These are phyloP conservation scores for Petrophora chlorosata DNA, from an alignment of 2,888 invertebrate genomes.

Conservation along the genomic window DNA sequence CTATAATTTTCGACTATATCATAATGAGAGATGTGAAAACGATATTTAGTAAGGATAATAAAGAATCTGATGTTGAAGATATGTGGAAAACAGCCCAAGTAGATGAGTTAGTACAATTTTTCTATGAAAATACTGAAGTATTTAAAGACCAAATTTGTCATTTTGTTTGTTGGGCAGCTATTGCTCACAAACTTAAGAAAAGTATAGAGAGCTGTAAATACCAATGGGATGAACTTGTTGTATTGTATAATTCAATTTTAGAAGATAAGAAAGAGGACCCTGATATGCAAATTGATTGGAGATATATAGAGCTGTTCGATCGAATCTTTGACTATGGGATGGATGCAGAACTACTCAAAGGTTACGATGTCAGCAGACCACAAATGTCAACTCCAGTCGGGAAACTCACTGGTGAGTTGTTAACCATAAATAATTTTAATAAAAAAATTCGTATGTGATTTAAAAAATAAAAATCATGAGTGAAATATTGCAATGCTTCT, in stretches of 20 bases:
- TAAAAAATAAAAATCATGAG: background rate
- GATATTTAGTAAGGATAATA: slow-evolving; percentile 41
- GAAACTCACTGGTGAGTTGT: slow-evolving; percentile 56
- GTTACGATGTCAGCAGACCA: slow-evolving; percentile 47
- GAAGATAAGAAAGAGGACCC: slow-evolving; percentile 72
- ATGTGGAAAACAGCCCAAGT: slow-evolving; percentile 52
- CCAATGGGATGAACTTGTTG: slow-evolving; percentile 64
- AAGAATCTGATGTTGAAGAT: slow-evolving; percentile 28
- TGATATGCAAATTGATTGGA: slow-evolving; percentile 73
- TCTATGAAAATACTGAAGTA: slow-evolving; percentile 65
- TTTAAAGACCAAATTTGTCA: slow-evolving; percentile 69
- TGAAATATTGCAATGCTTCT: background rate
- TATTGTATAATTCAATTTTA: slow-evolving; percentile 61
- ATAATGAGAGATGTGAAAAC: slow-evolving; percentile 61
- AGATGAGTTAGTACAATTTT: slow-evolving; percentile 64
- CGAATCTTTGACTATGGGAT: slow-evolving; percentile 76
- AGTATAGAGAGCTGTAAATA: slow-evolving; percentile 50
- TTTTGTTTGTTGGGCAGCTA: slow-evolving; percentile 66
- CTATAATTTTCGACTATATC: slow-evolving; percentile 67
- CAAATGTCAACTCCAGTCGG: slow-evolving; percentile 24
- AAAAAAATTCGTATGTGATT: slow-evolving; percentile 5
- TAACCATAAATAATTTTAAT: background rate
- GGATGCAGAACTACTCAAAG: slow-evolving; percentile 61
- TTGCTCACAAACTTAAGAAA: slow-evolving; percentile 52
- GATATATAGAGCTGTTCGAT: slow-evolving; percentile 75